Evolutionary conservation across 23 tunicate species (phyloP).

Genomic region (Diplosoma virens): DNA sequence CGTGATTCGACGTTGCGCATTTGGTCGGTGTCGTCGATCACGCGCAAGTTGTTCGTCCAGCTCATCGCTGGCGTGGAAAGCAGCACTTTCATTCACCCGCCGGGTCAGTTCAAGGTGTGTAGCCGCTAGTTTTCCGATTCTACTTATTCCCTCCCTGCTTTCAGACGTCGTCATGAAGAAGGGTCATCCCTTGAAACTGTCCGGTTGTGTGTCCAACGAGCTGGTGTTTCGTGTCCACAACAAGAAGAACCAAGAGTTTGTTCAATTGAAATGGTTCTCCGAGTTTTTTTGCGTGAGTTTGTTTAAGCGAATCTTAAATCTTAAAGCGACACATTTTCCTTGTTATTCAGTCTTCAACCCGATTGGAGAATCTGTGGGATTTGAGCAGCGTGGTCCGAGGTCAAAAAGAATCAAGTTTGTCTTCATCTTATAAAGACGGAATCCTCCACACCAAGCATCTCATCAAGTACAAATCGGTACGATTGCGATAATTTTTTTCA

Average conservation of each 20-base stretch:
- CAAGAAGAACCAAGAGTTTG: slow-evolving; percentile 13
- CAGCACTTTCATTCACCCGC: slow-evolving; percentile 23
- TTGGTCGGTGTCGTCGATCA: slow-evolving; percentile 64
- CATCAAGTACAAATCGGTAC: slow-evolving; percentile 70
- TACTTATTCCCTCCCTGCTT: background rate
- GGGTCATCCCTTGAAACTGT: slow-evolving; percentile 18
- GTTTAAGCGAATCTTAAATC: background rate
- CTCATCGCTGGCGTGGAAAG: slow-evolving; percentile 37
- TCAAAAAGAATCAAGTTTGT: slow-evolving; percentile 50
- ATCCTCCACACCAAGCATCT: slow-evolving; percentile 77
- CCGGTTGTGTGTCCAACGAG: slow-evolving; percentile 77
- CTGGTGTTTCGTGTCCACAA: slow-evolving; percentile 31
- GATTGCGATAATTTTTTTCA: too few relatives aligned
- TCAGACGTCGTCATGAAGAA: slow-evolving; percentile 32
- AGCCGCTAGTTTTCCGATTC: background rate
- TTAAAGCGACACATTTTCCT: too few relatives aligned
- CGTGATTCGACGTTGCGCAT: slow-evolving; percentile 88
- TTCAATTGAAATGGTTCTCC: slow-evolving; percentile 78
- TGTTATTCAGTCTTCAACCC: slow-evolving; percentile 43
- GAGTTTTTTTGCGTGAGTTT: slow-evolving; percentile 61
- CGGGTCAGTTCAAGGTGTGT: slow-evolving; percentile 18
- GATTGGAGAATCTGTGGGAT: slow-evolving; percentile 82
- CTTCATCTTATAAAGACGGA: slow-evolving; percentile 58
- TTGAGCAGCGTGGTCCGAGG: slow-evolving; percentile 56
- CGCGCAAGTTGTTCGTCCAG: slow-evolving; percentile 28